These are phyloP conservation scores for Deroplatys truncata DNA, from an alignment of 2,888 invertebrate genomes.

Conservation along the genomic window DNA sequence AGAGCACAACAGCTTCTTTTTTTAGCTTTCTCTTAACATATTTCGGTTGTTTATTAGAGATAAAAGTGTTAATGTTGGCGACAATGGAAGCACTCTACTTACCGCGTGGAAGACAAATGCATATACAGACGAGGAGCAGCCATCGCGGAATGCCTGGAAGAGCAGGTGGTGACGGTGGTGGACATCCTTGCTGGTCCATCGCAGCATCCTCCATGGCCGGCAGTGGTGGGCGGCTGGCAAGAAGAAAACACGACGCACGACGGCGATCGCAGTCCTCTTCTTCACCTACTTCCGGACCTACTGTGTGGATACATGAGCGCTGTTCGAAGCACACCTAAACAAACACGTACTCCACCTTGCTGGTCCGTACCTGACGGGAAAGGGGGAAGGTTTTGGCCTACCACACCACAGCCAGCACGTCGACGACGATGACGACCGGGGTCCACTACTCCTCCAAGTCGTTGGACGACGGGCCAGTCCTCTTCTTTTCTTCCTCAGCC, in stretches of 20 bases:
- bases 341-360: neutral
- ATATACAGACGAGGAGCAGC: slow-evolving; percentile 23
- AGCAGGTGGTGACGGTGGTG: neutral
- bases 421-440: neutral
- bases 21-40: no score
- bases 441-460: neutral
- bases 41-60: no score
- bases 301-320: neutral
- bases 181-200: neutral
- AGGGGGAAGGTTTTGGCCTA: neutral
- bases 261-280: neutral
- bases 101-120: slow-evolving; percentile 30
- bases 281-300: slow-evolving; percentile 6
- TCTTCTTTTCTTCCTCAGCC: neutral
- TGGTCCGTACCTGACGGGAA: neutral
- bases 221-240: slow-evolving; percentile 10
- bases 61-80: no score
- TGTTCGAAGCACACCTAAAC: neutral
- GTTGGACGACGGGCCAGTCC: neutral
- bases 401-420: neutral
- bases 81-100: neutral
- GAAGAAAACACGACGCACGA: slow-evolving; percentile 15
- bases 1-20: no score
- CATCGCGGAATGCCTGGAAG: slow-evolving; percentile 10
- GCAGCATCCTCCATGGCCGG: slow-evolving; percentile 15